Evolutionary conservation across 2,797 vertebrate species (phyloP).

Genomic region (Fundulus diaphanus): DNA sequence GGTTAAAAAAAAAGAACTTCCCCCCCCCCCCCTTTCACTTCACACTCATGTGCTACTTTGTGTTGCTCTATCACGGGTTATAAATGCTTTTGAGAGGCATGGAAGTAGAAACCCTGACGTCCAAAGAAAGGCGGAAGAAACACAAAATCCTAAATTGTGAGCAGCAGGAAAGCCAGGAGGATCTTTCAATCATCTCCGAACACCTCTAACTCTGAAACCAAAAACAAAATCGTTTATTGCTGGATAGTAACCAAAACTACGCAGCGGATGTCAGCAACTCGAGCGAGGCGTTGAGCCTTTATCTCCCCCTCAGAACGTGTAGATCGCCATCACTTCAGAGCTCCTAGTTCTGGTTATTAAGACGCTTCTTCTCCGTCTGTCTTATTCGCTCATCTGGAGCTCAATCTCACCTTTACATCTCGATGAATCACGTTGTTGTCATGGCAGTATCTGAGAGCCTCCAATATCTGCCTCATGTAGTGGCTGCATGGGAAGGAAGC

Average conservation of each 20-base stretch:
- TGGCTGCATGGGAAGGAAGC: constrained; percentile 81
- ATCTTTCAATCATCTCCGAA: not conserved
- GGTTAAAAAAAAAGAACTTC: too few relatives aligned
- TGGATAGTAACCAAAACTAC: not conserved
- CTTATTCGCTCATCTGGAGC: not conserved
- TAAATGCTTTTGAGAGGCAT: not conserved
- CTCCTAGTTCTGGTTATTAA: not conserved
- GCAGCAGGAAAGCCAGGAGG: too few relatives aligned
- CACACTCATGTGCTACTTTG: too few relatives aligned
- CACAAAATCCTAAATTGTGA: too few relatives aligned
- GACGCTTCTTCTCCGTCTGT: too few relatives aligned
- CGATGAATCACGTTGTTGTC: constrained; percentile 98
- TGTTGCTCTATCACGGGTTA: not conserved
- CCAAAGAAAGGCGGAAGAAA: too few relatives aligned
- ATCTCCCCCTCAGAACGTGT: not conserved
- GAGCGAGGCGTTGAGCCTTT: not conserved
- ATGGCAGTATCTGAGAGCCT: constrained; percentile 95
- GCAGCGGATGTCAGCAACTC: not conserved
- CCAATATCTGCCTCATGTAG: constrained; percentile 97
- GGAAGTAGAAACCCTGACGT: not conserved
- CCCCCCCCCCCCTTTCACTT: too few relatives aligned
- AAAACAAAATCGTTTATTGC: not conserved
- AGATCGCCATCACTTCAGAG: not conserved
- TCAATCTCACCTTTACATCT: constrained; percentile 91
- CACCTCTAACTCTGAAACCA: not conserved